Base-by-base conservation (phyloP, 2,797 vertebrate species). In the Eulemur mongoz region DNA sequence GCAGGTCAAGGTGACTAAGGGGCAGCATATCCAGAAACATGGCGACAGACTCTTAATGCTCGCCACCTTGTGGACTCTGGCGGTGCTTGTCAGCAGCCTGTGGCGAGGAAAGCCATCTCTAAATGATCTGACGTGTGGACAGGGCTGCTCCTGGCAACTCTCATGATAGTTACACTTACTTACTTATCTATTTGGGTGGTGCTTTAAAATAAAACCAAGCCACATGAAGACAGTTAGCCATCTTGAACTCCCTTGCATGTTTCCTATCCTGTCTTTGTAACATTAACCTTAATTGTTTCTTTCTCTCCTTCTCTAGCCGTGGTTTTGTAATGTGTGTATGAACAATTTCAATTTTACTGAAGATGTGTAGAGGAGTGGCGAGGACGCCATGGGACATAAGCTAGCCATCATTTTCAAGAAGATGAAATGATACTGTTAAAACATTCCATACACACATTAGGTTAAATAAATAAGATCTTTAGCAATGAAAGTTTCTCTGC, bases 391-490 rank as follows among this genome's bases (percentile, higher is more conserved):
- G 78, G 22, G 72, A 92, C 43, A 38, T 20, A 43, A 43, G 43
- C 63, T 69, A 93, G 59, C 76, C 27, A 4, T 95, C 70, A 43
- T 85, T 90, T 90, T n/a, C 80, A 61, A 69, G 43, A 70, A 50
- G 38, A 18, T 78, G 63, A 65, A 94, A 72, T 87, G 40, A 25
- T 69, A 85, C 5, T 81, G n/a, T 65, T 76, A 30, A 3, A 83
- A 61, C 4, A 92, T 54, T 79, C 45, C 38, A 1, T 54, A 45
- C 4, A 35, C 61, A 57, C 7, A 18, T 35, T 61, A 89, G 57
- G 11, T 80, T 94, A 89, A 91, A 38, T 94, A 89, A 91, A 38
- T 85, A 86, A 89, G 67, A 93, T 82, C 63, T 83, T 95, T 22
- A 93, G 40, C 69, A 91, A 1, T 61, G 69, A 17, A 40, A 86